phyloP scores from a whole-genome alignment of 92 coral and sea anemone species.

The Siderastrea siderea region DNA sequence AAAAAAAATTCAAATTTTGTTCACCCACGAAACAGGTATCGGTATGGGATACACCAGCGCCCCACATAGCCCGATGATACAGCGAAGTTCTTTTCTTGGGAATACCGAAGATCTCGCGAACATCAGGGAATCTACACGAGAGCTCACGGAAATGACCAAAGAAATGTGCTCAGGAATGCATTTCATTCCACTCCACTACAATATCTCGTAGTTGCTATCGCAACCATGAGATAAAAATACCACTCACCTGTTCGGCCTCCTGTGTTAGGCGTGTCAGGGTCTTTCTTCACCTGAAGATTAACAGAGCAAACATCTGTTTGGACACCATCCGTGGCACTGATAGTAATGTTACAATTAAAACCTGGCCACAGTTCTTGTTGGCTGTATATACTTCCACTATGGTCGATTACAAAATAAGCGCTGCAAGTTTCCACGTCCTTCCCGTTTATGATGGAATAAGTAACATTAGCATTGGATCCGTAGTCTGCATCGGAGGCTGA shows the following conservation, averaged over 20 bases:
- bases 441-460: background rate
- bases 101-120: too few relatives aligned
- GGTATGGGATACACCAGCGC: too few relatives aligned
- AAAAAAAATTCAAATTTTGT: too few relatives aligned
- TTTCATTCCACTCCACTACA: too few relatives aligned
- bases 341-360: background rate
- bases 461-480: slow-evolving; percentile 30
- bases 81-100: too few relatives aligned
- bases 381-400: background rate
- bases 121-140: too few relatives aligned
- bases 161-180: too few relatives aligned
- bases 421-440: background rate
- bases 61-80: too few relatives aligned
- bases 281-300: background rate
- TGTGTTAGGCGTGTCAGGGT: background rate
- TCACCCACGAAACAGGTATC: too few relatives aligned
- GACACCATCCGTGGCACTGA: background rate
- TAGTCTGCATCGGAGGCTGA: slow-evolving; percentile 29
- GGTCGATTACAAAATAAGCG: background rate
- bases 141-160: too few relatives aligned
- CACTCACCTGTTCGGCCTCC: background rate
- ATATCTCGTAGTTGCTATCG: too few relatives aligned
- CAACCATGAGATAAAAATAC: background rate
- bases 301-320: background rate
- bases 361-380: background rate